Evolutionary conservation across 1,140 invertebrate species (phyloP).

Genomic region (Arion vulgaris): DNA sequence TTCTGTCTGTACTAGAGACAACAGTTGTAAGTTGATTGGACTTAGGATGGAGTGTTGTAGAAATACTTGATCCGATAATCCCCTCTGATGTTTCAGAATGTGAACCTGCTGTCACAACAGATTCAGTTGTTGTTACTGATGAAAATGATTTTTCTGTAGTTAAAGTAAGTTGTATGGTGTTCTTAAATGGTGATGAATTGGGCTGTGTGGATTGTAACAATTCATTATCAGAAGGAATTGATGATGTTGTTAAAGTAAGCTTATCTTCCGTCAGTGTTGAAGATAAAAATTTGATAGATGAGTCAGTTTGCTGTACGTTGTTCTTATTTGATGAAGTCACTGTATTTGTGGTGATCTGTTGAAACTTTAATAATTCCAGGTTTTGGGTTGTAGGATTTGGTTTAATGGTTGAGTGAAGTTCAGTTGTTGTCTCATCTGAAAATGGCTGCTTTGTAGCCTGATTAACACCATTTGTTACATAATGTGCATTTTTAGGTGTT

Average conservation of each 20-base stretch:
- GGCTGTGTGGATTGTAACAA: not conserved
- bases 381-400: not conserved
- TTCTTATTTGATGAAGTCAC: not conserved
- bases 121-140: not conserved
- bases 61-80: not conserved
- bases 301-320: not conserved
- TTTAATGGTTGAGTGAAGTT: not conserved
- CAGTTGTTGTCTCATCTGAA: not conserved
- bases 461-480: not conserved
- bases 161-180: not conserved
- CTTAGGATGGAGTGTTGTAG: not conserved
- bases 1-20: not conserved
- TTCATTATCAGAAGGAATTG: not conserved
- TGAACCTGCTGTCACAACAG: not conserved
- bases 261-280: not conserved
- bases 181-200: not conserved
- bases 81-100: not conserved
- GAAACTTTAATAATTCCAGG: not conserved
- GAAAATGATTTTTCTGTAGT: not conserved
- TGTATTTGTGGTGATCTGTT: not conserved
- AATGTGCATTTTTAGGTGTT: not conserved
- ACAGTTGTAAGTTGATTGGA: not conserved
- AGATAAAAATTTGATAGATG: not conserved
- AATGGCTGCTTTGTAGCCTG: not conserved
- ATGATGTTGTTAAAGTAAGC: not conserved